phyloP scores from a whole-genome alignment of 2,888 invertebrate genomes.

The Torymus texanus region DNA sequence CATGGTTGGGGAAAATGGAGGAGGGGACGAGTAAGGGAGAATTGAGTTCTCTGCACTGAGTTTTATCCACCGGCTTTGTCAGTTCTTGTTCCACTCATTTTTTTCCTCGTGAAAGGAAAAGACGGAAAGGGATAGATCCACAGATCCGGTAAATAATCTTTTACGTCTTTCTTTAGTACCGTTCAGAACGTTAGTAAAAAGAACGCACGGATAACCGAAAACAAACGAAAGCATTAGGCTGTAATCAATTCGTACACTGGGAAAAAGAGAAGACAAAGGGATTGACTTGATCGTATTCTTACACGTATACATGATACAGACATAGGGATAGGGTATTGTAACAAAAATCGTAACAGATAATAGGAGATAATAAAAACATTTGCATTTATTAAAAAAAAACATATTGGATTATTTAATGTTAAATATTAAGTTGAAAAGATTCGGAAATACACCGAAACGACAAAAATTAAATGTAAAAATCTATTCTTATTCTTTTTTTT shows the following conservation, averaged over 20 bases:
- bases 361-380: too few species aligned
- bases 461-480: too few species aligned
- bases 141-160: conserved; percentile 10
- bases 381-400: too few species aligned
- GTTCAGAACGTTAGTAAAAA: neutral
- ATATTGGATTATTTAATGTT: too few species aligned
- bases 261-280: neutral
- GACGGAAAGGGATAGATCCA: neutral
- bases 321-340: too few species aligned
- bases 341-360: too few species aligned
- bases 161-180: neutral
- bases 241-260: conserved; percentile 17
- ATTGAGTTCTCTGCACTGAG: conserved; percentile 8
- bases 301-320: too few species aligned
- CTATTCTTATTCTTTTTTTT: too few species aligned
- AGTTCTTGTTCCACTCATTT: neutral
- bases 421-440: too few species aligned
- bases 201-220: conserved; percentile 52
- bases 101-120: conserved; percentile 4
- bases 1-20: neutral
- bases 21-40: neutral
- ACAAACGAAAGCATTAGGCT: conserved; percentile 59
- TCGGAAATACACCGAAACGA: too few species aligned
- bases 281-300: too few species aligned
- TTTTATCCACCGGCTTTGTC: conserved; percentile 1